These are phyloP conservation scores for Esox niger DNA, from an alignment of 2,113 vertebrate genomes.

Conservation along the genomic window DNA sequence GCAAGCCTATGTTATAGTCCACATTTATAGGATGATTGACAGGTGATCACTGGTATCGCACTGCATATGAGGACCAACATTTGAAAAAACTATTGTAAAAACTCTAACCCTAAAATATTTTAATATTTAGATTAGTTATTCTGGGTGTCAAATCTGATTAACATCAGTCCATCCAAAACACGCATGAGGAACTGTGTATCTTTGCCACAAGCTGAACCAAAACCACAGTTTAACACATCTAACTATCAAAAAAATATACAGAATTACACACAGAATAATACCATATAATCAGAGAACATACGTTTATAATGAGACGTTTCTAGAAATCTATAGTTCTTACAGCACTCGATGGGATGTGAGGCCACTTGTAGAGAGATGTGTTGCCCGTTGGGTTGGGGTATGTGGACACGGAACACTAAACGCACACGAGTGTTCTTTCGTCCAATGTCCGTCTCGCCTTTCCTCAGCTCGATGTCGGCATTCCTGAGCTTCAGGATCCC, in stretches of 20 bases:
- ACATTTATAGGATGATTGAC: conserved; percentile 15
- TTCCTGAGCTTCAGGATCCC: conserved; percentile 97
- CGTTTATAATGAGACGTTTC: too few relatives aligned
- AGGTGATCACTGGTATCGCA: too few relatives aligned
- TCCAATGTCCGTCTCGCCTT: conserved; percentile 96
- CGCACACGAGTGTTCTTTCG: conserved; percentile 95
- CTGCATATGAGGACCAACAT: too few relatives aligned
- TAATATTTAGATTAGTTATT: too few relatives aligned
- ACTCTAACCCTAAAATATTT: too few relatives aligned
- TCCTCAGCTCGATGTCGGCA: conserved; percentile 94
- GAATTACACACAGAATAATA: too few relatives aligned
- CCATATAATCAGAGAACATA: not conserved
- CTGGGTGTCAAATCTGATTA: conserved; percentile 44
- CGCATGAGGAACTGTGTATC: too few relatives aligned
- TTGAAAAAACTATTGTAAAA: too few relatives aligned
- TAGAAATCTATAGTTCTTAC: too few relatives aligned
- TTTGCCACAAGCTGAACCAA: not conserved
- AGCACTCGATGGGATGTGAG: conserved; percentile 95
- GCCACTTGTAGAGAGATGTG: conserved; percentile 87
- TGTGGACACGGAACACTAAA: conserved; percentile 90
- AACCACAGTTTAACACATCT: too few relatives aligned
- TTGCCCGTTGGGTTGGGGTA: conserved; percentile 85
- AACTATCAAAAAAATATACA: too few relatives aligned
- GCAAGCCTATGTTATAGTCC: not conserved
- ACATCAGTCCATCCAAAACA: conserved; percentile 31